Evolutionary conservation across 2,888 invertebrate genomes (phyloP), one percentile per base, ranked within the genome.

Genomic region (Tetramorium bicarinatum): DNA sequence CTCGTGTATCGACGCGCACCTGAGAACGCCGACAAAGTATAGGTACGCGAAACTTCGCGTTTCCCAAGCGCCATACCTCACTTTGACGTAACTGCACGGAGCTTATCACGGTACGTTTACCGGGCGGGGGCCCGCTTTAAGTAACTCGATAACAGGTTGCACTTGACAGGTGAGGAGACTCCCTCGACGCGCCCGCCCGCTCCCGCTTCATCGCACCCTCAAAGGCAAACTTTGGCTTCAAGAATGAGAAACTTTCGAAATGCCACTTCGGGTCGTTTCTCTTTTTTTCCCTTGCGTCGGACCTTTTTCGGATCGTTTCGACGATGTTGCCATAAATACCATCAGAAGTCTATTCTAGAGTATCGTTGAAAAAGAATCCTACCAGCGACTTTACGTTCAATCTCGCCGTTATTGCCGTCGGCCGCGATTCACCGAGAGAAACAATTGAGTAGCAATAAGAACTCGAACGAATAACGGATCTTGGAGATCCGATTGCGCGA

Each of bases 81-180:
- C 82, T 87, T 77, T 84, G 75, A 83, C 77, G 69, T 69, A 77
- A 82, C 82, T 84, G 83, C 64, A 84, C 29, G 62, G 76, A 87
- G 85, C 85, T 85, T 88, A 76, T 85, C 85, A 83, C 84, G 84
- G 85, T 85, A 87, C 89, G 87, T 91, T 91, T 87, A 85, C 85
- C 81, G 77, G 87, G 61, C 21, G 72, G 82, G 74, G 84, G 83
- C 29, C 64, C 82, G 82, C 88, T 85, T 85, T 90, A 88, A 90
- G 90, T 90, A 90, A 90, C 90, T 91, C 87, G 90, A 91, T 91
- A 90, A 89, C 88, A 85, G 89, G 85, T 89, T 90, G 88, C 88
- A 88, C 90, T 91, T 90, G 90, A 90, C 91, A 88, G 90, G 88
- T 87, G 89, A 89, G 87, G 86, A 89, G 88, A 84, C 84, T 83